phyloP scores from a whole-genome alignment of 2,113 vertebrate genomes.

The Chiloscyllium plagiosum region DNA sequence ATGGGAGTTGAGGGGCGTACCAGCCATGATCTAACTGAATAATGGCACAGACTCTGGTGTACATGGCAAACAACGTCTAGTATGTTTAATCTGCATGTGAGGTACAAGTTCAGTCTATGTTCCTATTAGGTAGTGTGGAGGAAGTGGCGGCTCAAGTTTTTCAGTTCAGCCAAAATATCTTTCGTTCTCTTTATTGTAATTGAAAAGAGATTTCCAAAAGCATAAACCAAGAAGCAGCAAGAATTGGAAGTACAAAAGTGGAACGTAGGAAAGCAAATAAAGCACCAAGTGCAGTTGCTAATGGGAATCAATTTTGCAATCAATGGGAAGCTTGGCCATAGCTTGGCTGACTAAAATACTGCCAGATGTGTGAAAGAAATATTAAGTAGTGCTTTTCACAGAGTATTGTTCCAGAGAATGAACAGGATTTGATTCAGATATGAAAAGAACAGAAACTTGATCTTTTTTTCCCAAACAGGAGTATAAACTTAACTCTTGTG shows the following conservation, averaged over 20 bases:
- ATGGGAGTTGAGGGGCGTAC: background rate
- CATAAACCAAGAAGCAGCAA: background rate
- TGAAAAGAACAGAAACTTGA: background rate
- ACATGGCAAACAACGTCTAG: background rate
- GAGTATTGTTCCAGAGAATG: background rate
- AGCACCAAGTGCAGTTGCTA: background rate
- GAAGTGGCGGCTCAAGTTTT: background rate
- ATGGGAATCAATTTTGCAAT: background rate
- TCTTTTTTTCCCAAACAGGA: background rate
- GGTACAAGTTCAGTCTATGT: background rate
- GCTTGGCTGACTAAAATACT: background rate
- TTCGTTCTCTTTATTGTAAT: background rate
- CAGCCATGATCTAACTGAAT: background rate
- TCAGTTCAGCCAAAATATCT: background rate
- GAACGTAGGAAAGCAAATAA: background rate
- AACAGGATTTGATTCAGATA: background rate
- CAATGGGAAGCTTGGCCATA: background rate
- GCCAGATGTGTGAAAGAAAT: background rate
- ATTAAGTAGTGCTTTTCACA: background rate
- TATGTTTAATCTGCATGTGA: background rate
- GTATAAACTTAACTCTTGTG: background rate
- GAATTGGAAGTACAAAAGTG: background rate
- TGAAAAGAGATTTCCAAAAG: background rate
- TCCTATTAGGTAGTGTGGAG: background rate
- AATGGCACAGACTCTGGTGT: background rate